Evolutionary conservation across 2,797 vertebrate species (phyloP), one percentile per base, ranked within the genome.

Genomic region (Galagoides demidoff): DNA sequence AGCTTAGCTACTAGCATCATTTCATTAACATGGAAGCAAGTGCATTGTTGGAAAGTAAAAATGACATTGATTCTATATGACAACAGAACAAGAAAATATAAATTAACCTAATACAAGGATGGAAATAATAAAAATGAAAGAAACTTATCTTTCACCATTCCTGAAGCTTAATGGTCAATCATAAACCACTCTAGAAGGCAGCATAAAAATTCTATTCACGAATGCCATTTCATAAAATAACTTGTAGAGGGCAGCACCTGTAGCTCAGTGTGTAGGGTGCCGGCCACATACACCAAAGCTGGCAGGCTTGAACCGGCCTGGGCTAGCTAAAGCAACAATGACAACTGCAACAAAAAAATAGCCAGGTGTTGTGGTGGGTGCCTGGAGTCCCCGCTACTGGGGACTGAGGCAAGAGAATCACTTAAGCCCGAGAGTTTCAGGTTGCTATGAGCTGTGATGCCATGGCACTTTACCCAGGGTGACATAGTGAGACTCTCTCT

Each of bases 81-180:
- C 31, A 74, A 85, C 8, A 39, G 5, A 74, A 85, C 8, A 70
- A 85, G 84, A 64, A 37, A 82, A 9, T 45, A 76, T 86, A 84
- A 68, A 85, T 83, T 52, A 95, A 66, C 12, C 82, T 16, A 90
- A 57, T 31, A 55, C 82, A 79, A 76, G 59, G 3, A 68, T 74
- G n/a, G 94, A 96, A 96, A 89, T 90, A 82, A 71, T n/a, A 86
- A 82, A 91, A 76, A 74, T 13, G 43, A 85, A 89, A 85, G n/a
- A 85, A 92, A 37, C 7, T 23, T 84, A 27, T 2, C 12, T 61
- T 49, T 77, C 52, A 88, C 64, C 7, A 74, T 77, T 55, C 64
- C 59, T 39, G 90, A 85, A 81, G 25, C 4, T 77, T 79, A 89
- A 55, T 82, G 49, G 49, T 82, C 10, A 89, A 2, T 86, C 39